Base-by-base conservation (phyloP, 2,888 invertebrate species). In the Eristalinus aeneus region DNA sequence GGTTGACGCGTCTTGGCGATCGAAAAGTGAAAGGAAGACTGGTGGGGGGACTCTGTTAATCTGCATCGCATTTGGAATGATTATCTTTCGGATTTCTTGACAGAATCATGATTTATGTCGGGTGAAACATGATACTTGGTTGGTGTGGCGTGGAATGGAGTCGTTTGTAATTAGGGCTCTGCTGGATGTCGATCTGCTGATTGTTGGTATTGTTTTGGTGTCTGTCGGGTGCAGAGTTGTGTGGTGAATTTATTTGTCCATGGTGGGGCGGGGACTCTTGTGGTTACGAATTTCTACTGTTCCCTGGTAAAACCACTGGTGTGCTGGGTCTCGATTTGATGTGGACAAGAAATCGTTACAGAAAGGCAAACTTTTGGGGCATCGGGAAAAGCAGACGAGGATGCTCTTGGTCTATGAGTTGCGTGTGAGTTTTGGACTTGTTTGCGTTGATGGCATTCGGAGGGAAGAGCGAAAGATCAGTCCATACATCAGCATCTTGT, bases 81-180 rank as follows among this genome's bases (percentile, higher is more conserved):
- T 32, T 54, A 54, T 68, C 68, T 68, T 32, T 32, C n/a, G 39
- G 39, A 64, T 46, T 46, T 46, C 46, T 46, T 16, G 46, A 46
- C 46, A 16, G 46, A 46, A 46, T 46, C 46, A 46, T 46, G 46
- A 46, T 46, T 46, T 46, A 46, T 46, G 46, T 16, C 46, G 46
- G 8, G n/a, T 46, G 46, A 46, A 46, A 46, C 46, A 16, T 8
- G 46, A 46, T 46, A 46, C 46, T 16, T 46, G 16, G 46, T 16
- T 5, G 2, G 46, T 46, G 16, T 46, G 46, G 46, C 8, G 46
- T 16, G 46, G 46, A 46, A 16, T 46, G 46, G 46, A 16, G 46
- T 46, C 46, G 46, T 6, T 8, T 46, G 46, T 46, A 46, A 46
- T 46, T 46, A 46, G 46, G 46, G 46, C 16, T 16, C n/a, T 8